These are phyloP conservation scores for Meta bourneti DNA, from an alignment of 2,888 invertebrate species.

Conservation along the genomic window DNA sequence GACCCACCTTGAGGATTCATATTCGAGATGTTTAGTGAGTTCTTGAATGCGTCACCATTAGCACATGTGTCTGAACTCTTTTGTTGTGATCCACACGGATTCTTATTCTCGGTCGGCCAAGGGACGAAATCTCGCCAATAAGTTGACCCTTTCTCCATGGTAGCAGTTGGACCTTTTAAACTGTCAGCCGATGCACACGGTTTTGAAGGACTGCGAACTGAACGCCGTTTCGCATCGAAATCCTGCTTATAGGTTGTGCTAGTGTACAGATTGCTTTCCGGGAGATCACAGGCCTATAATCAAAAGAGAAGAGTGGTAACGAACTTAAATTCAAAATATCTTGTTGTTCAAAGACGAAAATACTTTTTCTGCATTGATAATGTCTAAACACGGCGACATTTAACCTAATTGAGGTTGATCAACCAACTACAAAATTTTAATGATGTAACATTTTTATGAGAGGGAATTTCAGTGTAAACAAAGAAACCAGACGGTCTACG, in stretches of 20 bases:
- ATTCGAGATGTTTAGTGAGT: background rate
- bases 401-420: too few species aligned
- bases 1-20: background rate
- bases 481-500: too few species aligned
- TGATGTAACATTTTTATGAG: too few species aligned
- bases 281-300: background rate
- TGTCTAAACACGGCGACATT: too few species aligned
- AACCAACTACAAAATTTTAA: too few species aligned
- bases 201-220: background rate
- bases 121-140: constrained; percentile 16
- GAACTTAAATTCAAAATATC: background rate
- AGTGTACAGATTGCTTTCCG: background rate
- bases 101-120: background rate
- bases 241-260: constrained; percentile 4
- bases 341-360: background rate
- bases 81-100: background rate
- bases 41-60: too few species aligned
- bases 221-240: background rate
- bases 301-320: background rate
- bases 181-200: background rate
- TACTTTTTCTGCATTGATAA: too few species aligned
- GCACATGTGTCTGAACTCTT: background rate
- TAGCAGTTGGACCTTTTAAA: constrained; percentile 5
- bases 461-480: too few species aligned
- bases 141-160: background rate